Percentiles rank a stretch among this genome's conserved stretches.
phyloP scores from a whole-genome alignment of 30 jellyfish, hydroid and myxozoan species.

The Cassiopea xamachana region DNA sequence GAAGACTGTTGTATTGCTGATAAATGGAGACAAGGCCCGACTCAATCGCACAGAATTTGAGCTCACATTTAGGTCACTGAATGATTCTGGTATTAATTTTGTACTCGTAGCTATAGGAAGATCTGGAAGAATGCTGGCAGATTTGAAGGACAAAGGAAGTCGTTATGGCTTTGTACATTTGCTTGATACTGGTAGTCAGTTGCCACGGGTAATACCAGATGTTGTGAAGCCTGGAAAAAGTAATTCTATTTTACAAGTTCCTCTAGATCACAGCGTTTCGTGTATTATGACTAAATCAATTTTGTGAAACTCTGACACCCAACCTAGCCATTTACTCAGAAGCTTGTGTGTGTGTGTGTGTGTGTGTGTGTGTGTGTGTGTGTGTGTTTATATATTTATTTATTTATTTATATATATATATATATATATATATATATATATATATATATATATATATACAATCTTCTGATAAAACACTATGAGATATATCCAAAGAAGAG shows the following conservation, averaged over 20 bases:
- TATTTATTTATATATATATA: too few relatives aligned
- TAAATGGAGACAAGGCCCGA: constrained; percentile 19
- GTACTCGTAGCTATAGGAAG: constrained; percentile 44
- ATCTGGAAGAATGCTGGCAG: not conserved
- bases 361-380: too few relatives aligned
- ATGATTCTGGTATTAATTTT: constrained; percentile 10
- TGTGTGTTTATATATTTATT: too few relatives aligned
- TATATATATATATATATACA: too few relatives aligned
- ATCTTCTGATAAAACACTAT: too few relatives aligned
- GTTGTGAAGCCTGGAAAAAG: constrained; percentile 30
- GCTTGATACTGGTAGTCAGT: not conserved
- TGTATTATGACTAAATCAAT: too few relatives aligned
- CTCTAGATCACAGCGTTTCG: not conserved
- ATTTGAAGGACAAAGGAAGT: not conserved
- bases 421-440: too few relatives aligned
- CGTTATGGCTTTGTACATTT: constrained; percentile 21
- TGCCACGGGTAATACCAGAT: constrained; percentile 58
- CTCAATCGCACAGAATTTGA: not conserved
- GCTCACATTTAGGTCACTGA: not conserved
- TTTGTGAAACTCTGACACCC: too few relatives aligned
- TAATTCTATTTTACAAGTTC: not conserved
- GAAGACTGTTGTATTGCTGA: constrained; percentile 33
- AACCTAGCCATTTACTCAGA: too few relatives aligned
- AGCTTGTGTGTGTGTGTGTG: too few relatives aligned
- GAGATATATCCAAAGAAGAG: too few relatives aligned